Conservation (phyloP, 1,140 invertebrate genomes). For the Melipona quadrifasciata region DNA sequence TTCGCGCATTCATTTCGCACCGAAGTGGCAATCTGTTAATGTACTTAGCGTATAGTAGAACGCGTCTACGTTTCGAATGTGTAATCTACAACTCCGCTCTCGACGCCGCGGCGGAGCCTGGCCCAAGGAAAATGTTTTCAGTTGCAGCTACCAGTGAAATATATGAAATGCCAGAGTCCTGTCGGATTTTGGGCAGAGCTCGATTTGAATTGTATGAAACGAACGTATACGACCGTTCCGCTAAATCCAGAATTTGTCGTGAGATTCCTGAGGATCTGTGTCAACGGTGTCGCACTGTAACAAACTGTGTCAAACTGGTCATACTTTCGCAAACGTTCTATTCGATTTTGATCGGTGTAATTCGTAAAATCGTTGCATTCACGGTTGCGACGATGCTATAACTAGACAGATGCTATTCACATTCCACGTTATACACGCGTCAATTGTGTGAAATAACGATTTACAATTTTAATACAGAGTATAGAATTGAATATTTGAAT, state of each 20-base stretch:
- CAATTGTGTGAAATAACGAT: too few relatives aligned
- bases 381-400: too few relatives aligned
- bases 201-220: constrained; percentile 9
- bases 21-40: neutral
- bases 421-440: too few relatives aligned
- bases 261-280: neutral
- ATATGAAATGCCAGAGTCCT: constrained; percentile 5
- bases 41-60: too few relatives aligned
- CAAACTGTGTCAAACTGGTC: neutral
- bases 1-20: neutral
- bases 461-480: neutral
- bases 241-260: constrained; percentile 4
- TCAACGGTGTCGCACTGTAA: neutral
- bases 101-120: neutral
- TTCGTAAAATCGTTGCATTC: neutral
- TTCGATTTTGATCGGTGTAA: neutral
- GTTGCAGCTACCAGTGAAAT: neutral
- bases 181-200: neutral
- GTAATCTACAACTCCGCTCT: neutral
- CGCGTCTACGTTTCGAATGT: neutral
- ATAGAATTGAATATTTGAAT: neutral
- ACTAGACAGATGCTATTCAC: too few relatives aligned
- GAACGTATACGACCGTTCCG: neutral
- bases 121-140: neutral
- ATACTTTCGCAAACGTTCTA: neutral